Evolutionary conservation across 2,888 invertebrate species (phyloP), one percentile per base, ranked within the genome.

Genomic region (Xylophagus ater): DNA sequence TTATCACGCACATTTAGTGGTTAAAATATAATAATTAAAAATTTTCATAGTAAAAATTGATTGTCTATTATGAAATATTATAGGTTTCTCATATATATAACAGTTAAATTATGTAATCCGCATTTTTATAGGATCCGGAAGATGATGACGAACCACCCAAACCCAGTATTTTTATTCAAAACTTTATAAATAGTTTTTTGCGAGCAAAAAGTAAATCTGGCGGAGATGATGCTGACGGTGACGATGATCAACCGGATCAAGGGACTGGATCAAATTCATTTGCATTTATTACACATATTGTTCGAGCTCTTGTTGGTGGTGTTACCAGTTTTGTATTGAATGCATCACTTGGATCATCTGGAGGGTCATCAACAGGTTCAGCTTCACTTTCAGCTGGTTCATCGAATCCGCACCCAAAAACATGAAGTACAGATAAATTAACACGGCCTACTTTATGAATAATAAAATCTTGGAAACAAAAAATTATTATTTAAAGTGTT

Each of bases 41-140:
- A n/a, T n/a, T n/a, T n/a, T n/a, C n/a, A n/a, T n/a, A n/a, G n/a
- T n/a, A n/a, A n/a, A n/a, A n/a, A n/a, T n/a, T n/a, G n/a, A n/a
- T n/a, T n/a, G n/a, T n/a, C n/a, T n/a, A n/a, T n/a, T n/a, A n/a
- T n/a, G n/a, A n/a, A n/a, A n/a, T n/a, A n/a, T n/a, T n/a, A n/a
- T n/a, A n/a, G n/a, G n/a, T n/a, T n/a, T n/a, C n/a, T n/a, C n/a
- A n/a, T n/a, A n/a, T n/a, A n/a, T n/a, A n/a, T n/a, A n/a, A n/a
- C n/a, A n/a, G n/a, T n/a, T n/a, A n/a, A n/a, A n/a, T n/a, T n/a
- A n/a, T n/a, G n/a, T n/a, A n/a, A n/a, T n/a, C n/a, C n/a, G n/a
- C n/a, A 37, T n/a, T 20, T 29, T 50, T 51, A 2, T 21, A 65
- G 65, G 59, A 65, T 44, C 65, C 65, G 9, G 63, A 65, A 30